These are phyloP conservation scores for Luidia sarsii DNA, from an alignment of 53 echinoderm and acorn worm genomes.

Conservation along the genomic window DNA sequence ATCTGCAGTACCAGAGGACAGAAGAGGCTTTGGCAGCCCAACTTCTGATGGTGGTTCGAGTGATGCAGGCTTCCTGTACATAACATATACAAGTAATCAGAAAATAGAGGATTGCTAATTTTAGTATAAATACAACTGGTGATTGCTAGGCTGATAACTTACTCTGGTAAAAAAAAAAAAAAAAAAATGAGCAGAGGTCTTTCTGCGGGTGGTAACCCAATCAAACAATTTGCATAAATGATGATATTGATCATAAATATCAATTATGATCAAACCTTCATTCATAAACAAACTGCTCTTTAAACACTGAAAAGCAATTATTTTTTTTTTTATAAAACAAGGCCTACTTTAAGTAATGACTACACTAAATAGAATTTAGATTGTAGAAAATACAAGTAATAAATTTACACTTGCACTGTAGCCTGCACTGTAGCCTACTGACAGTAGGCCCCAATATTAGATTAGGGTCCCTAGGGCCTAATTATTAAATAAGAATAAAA, in stretches of 20 bases:
- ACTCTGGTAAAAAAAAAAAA: too few relatives aligned
- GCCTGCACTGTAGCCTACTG: background rate
- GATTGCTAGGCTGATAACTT: too few relatives aligned
- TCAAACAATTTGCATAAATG: background rate
- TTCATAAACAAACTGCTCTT: constrained; percentile 24
- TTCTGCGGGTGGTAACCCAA: background rate
- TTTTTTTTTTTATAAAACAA: too few relatives aligned
- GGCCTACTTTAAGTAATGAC: background rate
- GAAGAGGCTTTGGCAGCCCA: background rate
- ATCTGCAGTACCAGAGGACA: constrained; percentile 5
- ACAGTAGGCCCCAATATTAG: background rate
- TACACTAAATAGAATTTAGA: background rate
- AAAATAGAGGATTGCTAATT: too few relatives aligned
- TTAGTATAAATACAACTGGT: too few relatives aligned
- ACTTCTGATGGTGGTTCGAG: background rate
- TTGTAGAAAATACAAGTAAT: background rate
- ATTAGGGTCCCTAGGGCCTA: background rate
- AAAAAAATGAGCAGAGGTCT: constrained; percentile 16
- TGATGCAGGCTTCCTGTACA: constrained; percentile 24
- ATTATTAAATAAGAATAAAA: background rate
- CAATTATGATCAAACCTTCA: too few relatives aligned
- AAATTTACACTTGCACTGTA: background rate
- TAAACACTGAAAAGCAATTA: background rate
- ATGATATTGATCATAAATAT: constrained; percentile 18
- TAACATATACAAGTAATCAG: background rate